Percentiles rank a stretch among this genome's conserved stretches.
Conservation (phyloP, 2,113 vertebrate species). For the Percopsis transmontana region DNA sequence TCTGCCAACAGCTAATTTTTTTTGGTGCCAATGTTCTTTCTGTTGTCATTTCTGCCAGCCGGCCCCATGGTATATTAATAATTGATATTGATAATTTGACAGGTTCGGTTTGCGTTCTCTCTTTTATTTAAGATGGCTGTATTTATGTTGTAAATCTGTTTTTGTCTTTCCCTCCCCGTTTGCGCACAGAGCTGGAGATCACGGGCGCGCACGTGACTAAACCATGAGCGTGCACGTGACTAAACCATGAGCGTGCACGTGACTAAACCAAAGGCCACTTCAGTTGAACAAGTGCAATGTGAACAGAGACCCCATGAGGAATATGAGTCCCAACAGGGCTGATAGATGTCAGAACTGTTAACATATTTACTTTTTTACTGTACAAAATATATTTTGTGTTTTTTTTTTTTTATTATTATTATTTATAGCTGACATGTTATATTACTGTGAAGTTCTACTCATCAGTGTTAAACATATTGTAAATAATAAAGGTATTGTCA, state of each 20-base stretch:
- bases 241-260: too few relatives aligned
- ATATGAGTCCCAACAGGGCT: constrained; percentile 82
- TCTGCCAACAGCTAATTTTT: background rate
- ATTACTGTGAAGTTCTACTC: constrained; percentile 98
- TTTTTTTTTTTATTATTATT: constrained; percentile 79
- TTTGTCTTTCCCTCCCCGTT: constrained; percentile 56
- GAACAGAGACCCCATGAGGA: constrained; percentile 64
- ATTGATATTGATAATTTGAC: too few relatives aligned
- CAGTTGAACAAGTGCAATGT: constrained; percentile 81
- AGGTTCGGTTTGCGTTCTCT: too few relatives aligned
- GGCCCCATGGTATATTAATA: background rate
- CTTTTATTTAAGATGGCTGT: constrained; percentile 44
- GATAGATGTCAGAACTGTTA: constrained; percentile 76
- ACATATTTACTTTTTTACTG: constrained; percentile 84
- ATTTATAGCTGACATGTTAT: constrained; percentile 96
- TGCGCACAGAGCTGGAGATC: constrained; percentile 63
- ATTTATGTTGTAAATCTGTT: constrained; percentile 54
- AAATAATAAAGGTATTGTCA: constrained; percentile 87
- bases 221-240: too few relatives aligned
- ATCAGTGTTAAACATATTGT: constrained; percentile 99
- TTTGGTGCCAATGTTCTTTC: constrained; percentile 9
- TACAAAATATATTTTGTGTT: constrained; percentile 93
- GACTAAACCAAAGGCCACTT: constrained; percentile 82
- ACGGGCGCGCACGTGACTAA: constrained; percentile 49
- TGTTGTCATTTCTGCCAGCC: constrained; percentile 2